These are phyloP conservation scores for Python bivittatus DNA, from an alignment of 2,113 vertebrate genomes.

Conservation along the genomic window DNA sequence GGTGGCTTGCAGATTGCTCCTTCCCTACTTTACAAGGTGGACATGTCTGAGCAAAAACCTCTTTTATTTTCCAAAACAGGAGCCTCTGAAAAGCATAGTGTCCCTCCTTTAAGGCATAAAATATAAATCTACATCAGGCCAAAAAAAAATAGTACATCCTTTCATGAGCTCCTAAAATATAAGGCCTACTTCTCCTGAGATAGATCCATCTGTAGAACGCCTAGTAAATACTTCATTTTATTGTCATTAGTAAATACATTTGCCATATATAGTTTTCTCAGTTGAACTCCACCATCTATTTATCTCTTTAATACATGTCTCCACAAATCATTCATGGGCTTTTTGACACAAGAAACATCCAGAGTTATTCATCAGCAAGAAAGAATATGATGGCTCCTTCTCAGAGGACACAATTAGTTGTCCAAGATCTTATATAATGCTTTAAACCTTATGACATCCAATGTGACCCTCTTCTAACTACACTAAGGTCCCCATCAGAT, in stretches of 20 bases:
- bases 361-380: not conserved
- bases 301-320: slow-evolving; percentile 3
- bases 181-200: not conserved
- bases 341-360: not conserved
- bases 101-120: not conserved
- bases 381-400: not conserved
- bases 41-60: not conserved
- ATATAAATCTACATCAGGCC: not conserved
- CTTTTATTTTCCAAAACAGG: not conserved
- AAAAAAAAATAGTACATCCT: not conserved
- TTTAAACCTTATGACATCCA: not conserved
- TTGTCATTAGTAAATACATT: not conserved
- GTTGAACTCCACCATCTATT: not conserved
- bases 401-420: not conserved
- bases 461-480: not conserved
- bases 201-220: not conserved
- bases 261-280: not conserved
- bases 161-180: not conserved
- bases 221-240: not conserved
- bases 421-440: not conserved
- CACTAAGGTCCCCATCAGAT: not conserved
- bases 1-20: not conserved
- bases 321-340: not conserved
- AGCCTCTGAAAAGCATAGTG: not conserved
- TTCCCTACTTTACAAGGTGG: too few species aligned